Percentiles rank a stretch among this genome's conserved stretches.
Evolutionary conservation across 2,113 vertebrate species (phyloP).

Genomic region (Axis porcinus): DNA sequence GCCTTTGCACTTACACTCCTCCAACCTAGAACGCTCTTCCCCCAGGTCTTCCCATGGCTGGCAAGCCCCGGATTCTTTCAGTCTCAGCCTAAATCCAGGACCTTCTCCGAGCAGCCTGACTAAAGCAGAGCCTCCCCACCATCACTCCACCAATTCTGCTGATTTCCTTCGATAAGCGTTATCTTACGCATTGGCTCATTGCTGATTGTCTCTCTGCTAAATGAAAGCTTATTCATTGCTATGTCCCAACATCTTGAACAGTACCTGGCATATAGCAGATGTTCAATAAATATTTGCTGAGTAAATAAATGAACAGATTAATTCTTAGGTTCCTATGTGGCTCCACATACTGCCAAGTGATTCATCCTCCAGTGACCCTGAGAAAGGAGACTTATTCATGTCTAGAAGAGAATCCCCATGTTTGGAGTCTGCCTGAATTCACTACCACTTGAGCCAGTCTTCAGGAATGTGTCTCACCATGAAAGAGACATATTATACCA

Average conservation of each 20-base stretch:
- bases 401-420: constrained; percentile 11
- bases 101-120: background rate
- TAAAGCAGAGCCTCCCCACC: background rate
- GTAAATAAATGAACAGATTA: background rate
- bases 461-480: constrained; percentile 49
- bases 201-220: background rate
- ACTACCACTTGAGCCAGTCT: background rate
- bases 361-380: constrained; percentile 2
- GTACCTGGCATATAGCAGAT: background rate
- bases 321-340: background rate
- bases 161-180: background rate
- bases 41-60: background rate
- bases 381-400: constrained; percentile 23
- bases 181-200: background rate
- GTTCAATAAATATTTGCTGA: background rate
- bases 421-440: background rate
- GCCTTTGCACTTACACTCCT: background rate
- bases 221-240: background rate
- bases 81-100: background rate
- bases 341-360: background rate
- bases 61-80: background rate
- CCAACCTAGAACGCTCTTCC: background rate
- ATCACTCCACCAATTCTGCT: background rate
- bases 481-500: constrained; percentile 43
- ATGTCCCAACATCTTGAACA: background rate